These are phyloP conservation scores for Orbicella faveolata DNA, from an alignment of 64 coral and sea anemone species.

Conservation along the genomic window DNA sequence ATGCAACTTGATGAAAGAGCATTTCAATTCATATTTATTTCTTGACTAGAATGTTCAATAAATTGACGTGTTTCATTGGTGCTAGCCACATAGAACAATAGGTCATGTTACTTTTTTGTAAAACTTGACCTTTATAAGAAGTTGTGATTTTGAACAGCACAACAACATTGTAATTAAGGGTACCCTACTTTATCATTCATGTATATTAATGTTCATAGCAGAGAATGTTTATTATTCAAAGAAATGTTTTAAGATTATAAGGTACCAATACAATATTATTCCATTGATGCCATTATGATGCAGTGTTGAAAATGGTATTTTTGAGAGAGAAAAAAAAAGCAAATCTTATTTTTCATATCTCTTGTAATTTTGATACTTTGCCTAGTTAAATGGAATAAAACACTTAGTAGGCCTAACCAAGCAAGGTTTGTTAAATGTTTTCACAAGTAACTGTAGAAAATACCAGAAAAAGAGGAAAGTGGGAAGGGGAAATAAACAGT, in stretches of 20 bases:
- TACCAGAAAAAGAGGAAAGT: neutral
- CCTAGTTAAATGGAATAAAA: neutral
- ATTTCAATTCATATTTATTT: too few relatives aligned
- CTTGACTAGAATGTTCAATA: too few relatives aligned
- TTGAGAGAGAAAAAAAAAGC: neutral
- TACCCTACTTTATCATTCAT: neutral
- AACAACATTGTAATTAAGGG: neutral
- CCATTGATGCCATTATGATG: neutral
- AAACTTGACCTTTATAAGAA: neutral
- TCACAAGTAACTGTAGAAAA: neutral
- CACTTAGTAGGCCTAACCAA: neutral
- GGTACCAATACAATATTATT: neutral
- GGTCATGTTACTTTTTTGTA: neutral
- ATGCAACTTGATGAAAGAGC: too few relatives aligned
- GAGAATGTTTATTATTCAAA: constrained; percentile 23
- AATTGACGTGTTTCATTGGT: too few relatives aligned
- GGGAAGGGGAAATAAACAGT: too few relatives aligned
- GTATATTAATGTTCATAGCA: constrained; percentile 1
- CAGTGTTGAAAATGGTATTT: constrained; percentile 33
- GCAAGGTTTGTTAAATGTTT: neutral
- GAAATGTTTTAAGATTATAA: constrained; percentile 24
- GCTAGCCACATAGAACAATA: too few relatives aligned
- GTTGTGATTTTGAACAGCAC: neutral
- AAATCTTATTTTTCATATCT: constrained; percentile 45
- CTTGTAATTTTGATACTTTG: constrained; percentile 15